Evolutionary conservation across 2,888 invertebrate genomes (phyloP).

Genomic region (Polyploca ridens): DNA sequence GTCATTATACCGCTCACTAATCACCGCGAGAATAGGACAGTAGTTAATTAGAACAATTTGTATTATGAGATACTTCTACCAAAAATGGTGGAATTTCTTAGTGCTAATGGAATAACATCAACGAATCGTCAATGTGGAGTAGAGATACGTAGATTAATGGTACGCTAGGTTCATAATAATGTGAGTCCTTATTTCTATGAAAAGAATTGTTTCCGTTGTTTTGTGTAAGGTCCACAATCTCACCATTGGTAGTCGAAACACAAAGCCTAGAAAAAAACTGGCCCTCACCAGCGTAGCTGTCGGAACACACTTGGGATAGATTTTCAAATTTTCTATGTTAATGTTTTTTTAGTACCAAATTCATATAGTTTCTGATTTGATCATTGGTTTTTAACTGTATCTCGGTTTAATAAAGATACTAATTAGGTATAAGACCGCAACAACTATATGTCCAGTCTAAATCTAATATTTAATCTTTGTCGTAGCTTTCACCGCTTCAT

Average conservation of each 20-base stretch:
- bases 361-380: too few species aligned
- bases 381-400: too few species aligned
- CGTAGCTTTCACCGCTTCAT: constrained; percentile 41
- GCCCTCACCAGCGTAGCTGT: too few species aligned
- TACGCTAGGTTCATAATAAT: too few species aligned
- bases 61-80: not conserved
- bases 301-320: too few species aligned
- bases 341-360: too few species aligned
- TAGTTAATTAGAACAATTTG: not conserved
- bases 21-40: not conserved
- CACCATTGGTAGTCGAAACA: too few species aligned
- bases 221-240: too few species aligned
- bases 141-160: not conserved
- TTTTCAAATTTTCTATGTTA: too few species aligned
- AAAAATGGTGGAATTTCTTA: not conserved
- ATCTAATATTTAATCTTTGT: constrained; percentile 7
- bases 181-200: too few species aligned
- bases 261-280: too few species aligned
- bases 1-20: not conserved
- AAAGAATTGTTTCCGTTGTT: too few species aligned
- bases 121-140: not conserved
- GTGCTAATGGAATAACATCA: not conserved
- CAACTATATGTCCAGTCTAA: not conserved
- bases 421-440: not conserved
- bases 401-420: not conserved